Base-by-base conservation (phyloP, 2,888 invertebrate genomes). In the Caenorhabditis sp. region DNA sequence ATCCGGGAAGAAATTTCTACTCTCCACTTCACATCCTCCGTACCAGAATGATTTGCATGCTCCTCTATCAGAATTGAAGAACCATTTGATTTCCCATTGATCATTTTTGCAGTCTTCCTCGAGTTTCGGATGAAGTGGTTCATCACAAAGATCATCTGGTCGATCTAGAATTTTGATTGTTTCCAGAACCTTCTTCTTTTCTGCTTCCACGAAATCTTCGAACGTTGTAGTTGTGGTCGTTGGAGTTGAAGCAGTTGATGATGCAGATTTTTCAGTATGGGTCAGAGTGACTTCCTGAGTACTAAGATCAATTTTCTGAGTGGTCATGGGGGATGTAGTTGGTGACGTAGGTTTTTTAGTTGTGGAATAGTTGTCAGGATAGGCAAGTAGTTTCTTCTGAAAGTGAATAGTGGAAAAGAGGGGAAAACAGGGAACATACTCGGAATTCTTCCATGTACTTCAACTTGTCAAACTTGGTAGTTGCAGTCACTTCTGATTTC, bases 11-110 rank as follows among this genome's bases (percentile, higher is more conserved):
- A 87, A 87, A 69, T 88, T 88, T 19, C 80, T 69, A 5, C 83
- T 69, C 19, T 84, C 85, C 8, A 84, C 75, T 16, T 86, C 83
- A 54, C 91, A 91, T 24, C 91, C 90, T 44, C 90, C 91, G 44
- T 89, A 91, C 90, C 91, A 91, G 76, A 91, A 91, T 14, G 84
- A 85, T 24, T 88, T 86, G 72, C 91, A 91, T 8, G 80, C 51
- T 1, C 86, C 84, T 35, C 80, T 70, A 41, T 85, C 82, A 16
- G 85, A 49, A 72, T 86, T 85, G 81, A 86, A 87, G 70, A 84
- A 86, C 84, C 84, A 86, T 51, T 75, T 68, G 51, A 85, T 74
- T 44, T 81, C 82, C 88, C 88, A 88, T 16, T 87, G 31, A 47
- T 87, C 88, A n/a, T 81, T 79, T 38, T 82, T 84, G 64, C 88